Base-by-base conservation (phyloP, 1,140 invertebrate genomes). In the Dufourea novaeangliae region DNA sequence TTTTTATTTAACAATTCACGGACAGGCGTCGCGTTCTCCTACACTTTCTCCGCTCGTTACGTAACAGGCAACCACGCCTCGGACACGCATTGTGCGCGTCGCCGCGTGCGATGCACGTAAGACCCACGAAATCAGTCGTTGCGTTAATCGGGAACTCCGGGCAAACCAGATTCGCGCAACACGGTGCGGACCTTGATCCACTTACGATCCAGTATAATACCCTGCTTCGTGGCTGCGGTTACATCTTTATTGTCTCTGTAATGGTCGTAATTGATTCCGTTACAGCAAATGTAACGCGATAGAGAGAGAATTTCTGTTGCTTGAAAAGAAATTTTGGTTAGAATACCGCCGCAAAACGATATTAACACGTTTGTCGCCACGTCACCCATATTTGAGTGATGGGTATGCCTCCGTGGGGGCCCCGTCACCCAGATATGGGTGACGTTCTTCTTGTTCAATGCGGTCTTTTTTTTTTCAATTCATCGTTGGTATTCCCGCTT, bases 141-240 rank as follows among this genome's bases (percentile, higher is more conserved):
- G 79, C 84, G 82, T 78, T 84, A 78, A 46, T 70, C 67, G 67
- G 56, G 39, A 84, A 88, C 82, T 77, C 80, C 83, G 62, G 67
- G 77, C 84, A 68, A 62, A 86, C 87, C 87, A 86, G 83, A 87
- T 90, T 86, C 75, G 78, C 76, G 68, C 85, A 85, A 88, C 74
- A 87, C 75, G 75, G 63, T 57, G 64, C 75, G 77, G 88, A 90
- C 89, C 89, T 90, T 90, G 89, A 90, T 86, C 89, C 69, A 90
- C 87, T 89, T 90, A 85, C 66, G 17, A 56, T 72, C 74, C 67
- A 62, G 68, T 79, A 64, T 79, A 75, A n/a, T n/a, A n/a, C 77
- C 70, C 56, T 78, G 67, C 77, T 80, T 68, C 70, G 64, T 67
- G 22, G 50, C n/a, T 57, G 7, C n/a, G 11, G 34, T 62, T 27